Evolutionary conservation across 2,113 vertebrate species (phyloP).

Genomic region (Coptodon bakossiorum): DNA sequence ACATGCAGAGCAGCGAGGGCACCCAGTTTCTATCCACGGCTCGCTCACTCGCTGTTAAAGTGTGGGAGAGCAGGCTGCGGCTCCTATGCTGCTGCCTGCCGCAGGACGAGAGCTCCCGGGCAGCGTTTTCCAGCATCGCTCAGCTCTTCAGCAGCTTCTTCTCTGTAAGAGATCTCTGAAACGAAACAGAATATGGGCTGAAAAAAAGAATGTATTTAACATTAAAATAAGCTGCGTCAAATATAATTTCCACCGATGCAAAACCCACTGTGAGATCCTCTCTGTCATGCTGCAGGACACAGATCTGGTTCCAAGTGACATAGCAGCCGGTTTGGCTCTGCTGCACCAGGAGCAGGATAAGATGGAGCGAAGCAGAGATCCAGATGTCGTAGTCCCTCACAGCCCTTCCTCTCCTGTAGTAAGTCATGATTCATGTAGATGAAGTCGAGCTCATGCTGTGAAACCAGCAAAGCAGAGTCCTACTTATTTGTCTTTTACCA

Average conservation of each 20-base stretch:
- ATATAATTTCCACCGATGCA: neutral
- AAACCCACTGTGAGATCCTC: neutral
- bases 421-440: constrained; percentile 21
- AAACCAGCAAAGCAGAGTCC: neutral
- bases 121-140: constrained; percentile 86
- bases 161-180: constrained; percentile 68
- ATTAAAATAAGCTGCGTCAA: neutral
- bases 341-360: constrained; percentile 95
- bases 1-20: constrained; percentile 80
- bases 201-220: neutral
- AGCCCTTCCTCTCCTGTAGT: constrained; percentile 75
- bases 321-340: constrained; percentile 88
- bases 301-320: constrained; percentile 92
- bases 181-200: neutral
- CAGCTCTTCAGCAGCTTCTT: constrained; percentile 88
- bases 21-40: constrained; percentile 81
- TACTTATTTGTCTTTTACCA: rapidly evolving
- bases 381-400: constrained; percentile 66
- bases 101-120: constrained; percentile 82
- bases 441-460: neutral
- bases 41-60: constrained; percentile 78
- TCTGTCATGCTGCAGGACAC: constrained; percentile 78
- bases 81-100: constrained; percentile 90
- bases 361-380: constrained; percentile 76
- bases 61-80: constrained; percentile 87